Evolutionary conservation across 2,888 invertebrate species (phyloP).

Genomic region (Eremobia ochroleuca): DNA sequence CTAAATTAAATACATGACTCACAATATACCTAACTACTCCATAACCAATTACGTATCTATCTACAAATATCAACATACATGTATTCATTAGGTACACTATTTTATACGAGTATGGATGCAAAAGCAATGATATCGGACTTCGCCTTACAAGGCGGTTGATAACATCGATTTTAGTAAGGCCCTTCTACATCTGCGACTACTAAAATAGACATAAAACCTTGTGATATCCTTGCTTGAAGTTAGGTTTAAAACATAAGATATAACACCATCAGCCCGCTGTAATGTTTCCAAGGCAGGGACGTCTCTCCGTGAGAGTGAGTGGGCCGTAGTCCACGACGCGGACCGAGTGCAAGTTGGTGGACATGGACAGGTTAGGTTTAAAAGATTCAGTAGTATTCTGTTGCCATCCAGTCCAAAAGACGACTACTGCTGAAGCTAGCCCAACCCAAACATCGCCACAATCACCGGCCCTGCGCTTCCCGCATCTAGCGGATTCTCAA

Average conservation of each 20-base stretch:
- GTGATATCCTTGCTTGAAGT: slow-evolving; percentile 3
- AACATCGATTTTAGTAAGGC: slow-evolving; percentile 40
- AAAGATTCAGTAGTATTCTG: background rate
- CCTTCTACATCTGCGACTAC: slow-evolving; percentile 39
- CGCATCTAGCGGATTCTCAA: background rate
- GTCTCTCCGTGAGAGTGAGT: background rate
- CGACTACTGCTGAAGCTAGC: background rate
- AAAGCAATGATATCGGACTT: slow-evolving; percentile 40
- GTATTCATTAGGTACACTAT: slow-evolving; percentile 34
- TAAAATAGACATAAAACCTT: slow-evolving; percentile 25
- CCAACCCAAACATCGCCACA: background rate
- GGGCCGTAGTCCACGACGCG: background rate
- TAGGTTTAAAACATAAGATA: background rate
- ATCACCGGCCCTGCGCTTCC: background rate
- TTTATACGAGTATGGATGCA: slow-evolving; percentile 61
- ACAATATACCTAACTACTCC: background rate
- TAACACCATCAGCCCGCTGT: background rate
- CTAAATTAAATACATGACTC: slow-evolving; percentile 42
- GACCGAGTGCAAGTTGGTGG: background rate
- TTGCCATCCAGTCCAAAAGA: background rate
- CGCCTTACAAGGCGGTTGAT: slow-evolving; percentile 48
- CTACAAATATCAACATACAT: slow-evolving; percentile 34
- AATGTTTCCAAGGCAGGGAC: background rate
- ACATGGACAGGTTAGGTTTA: background rate
- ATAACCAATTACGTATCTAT: slow-evolving; percentile 1